Evolutionary conservation across 2,888 invertebrate species (phyloP), one percentile per base, ranked within the genome.

Genomic region (Mactromeris polynyma): DNA sequence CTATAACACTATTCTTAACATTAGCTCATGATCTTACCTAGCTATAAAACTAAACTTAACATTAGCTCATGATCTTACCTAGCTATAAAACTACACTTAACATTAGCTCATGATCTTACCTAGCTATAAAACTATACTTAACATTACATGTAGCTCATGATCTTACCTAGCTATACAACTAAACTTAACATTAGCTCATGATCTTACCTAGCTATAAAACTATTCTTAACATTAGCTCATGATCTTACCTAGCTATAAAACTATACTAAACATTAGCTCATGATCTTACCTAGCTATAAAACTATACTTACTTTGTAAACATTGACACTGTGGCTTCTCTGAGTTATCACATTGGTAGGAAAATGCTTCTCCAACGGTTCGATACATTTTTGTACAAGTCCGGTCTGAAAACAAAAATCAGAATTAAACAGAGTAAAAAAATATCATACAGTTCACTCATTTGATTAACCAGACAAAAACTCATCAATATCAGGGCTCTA

Each of bases 241-340:
- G n/a, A 33, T 9, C 4, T 31, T 31, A 31, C 11, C 9, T 9
- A 7, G 33, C 11, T 9, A 11, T 9, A 19, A 69, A 33, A 33
- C n/a, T 21, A 3, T 6, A 31, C 31, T 0, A 33, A 26, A 1
- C 14, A 14, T 7, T 33, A 31, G n/a, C 14, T 3, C 33, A 26
- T 0, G 11, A 69, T n/a, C n/a, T n/a, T n/a, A n/a, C n/a, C n/a
- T n/a, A n/a, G n/a, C n/a, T 11, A 69, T 11, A 9, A 33, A 33
- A 33, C 1, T 40, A 2, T 46, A 81, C 86, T 86, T 81, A 86
- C 86, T 86, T 21, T 14, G 36, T 38, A 81, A 9, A 40, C 86
- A 86, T 26, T 81, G 33, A 21, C 81, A 86, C 54, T 64, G n/a
- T 26, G n/a, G 17, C 0, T 73, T 54, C n/a, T 46, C 0, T 1